Conservation (phyloP, 2,113 vertebrate species). For the Sphyrna mokarran region DNA sequence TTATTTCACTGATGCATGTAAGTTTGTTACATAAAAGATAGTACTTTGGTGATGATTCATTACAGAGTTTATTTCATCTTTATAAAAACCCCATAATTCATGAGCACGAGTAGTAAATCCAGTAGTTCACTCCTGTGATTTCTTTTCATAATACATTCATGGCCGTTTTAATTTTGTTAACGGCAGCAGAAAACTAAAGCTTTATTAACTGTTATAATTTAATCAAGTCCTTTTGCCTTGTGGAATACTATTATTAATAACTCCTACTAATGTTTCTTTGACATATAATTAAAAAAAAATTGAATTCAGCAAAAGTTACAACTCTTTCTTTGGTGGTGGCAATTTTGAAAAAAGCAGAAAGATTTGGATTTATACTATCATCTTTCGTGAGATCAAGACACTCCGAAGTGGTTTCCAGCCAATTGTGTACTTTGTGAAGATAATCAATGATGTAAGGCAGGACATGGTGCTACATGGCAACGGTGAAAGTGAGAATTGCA, state of each 20-base stretch:
- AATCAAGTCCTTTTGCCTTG: neutral
- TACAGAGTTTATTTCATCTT: neutral
- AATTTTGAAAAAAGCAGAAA: neutral
- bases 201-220: neutral
- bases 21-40: neutral
- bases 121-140: neutral
- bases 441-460: neutral
- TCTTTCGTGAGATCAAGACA: neutral
- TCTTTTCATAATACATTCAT: neutral
- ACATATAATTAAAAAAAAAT: neutral
- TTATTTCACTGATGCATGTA: conserved; percentile 1
- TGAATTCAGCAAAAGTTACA: neutral
- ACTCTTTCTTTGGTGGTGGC: neutral
- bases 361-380: neutral
- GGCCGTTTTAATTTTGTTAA: neutral
- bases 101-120: neutral
- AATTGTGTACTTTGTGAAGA: neutral
- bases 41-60: neutral
- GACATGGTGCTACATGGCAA: neutral
- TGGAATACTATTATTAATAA: neutral
- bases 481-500: neutral
- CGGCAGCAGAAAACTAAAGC: neutral
- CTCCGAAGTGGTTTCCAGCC: neutral
- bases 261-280: neutral
- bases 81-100: neutral